A percentile compares a stretch with the other conserved stretches of the same genome.
These are phyloP conservation scores for Lynx canadensis DNA, from an alignment of 2,113 vertebrate species.

Conservation along the genomic window DNA sequence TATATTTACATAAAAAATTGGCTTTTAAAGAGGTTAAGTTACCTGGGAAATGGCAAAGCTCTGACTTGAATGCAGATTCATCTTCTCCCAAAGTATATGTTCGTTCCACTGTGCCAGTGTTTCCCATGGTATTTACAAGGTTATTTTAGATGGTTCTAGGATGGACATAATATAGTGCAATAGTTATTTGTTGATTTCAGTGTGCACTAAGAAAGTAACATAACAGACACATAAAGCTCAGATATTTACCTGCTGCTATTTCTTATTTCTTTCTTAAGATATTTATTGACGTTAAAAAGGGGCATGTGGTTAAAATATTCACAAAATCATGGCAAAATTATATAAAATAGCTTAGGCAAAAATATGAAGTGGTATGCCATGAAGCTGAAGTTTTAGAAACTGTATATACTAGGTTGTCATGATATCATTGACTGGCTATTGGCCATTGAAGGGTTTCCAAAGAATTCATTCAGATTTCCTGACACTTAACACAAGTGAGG, in stretches of 20 bases:
- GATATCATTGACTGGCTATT: background rate
- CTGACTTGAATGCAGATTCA: background rate
- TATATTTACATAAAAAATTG: background rate
- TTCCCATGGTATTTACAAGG: background rate
- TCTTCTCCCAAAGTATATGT: background rate
- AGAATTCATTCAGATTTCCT: background rate
- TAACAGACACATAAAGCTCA: background rate
- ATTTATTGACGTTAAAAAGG: background rate
- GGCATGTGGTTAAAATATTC: background rate
- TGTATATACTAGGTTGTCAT: background rate
- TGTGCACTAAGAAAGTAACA: background rate
- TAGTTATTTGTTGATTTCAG: background rate
- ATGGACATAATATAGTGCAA: background rate
- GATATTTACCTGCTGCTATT: background rate
- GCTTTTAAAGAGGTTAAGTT: background rate
- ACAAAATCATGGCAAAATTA: background rate
- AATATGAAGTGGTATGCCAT: background rate
- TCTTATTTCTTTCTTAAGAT: background rate
- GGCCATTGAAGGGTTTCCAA: background rate
- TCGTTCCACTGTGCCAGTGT: background rate
- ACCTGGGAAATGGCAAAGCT: background rate
- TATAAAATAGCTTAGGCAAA: background rate
- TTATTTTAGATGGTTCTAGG: background rate
- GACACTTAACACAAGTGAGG: background rate
- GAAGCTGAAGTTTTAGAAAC: background rate